Evolutionary conservation across 2,888 invertebrate genomes (phyloP).

Genomic region (Adela reaumurella): DNA sequence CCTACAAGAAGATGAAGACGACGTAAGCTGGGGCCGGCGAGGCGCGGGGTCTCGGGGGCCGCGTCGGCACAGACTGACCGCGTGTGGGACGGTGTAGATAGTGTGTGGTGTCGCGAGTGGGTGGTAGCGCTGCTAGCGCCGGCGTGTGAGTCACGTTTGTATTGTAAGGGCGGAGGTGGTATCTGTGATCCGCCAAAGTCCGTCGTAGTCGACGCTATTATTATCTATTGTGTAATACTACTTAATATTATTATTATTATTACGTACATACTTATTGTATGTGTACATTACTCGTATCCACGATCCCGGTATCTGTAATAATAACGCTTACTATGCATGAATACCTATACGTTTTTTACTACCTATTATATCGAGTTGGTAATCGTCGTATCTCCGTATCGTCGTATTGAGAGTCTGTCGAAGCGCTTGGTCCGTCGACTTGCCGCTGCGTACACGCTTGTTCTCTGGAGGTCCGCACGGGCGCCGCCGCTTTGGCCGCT

Average conservation of each 20-base stretch:
- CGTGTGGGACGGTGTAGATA: conserved; percentile 48
- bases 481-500: conserved; percentile 40
- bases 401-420: conserved; percentile 43
- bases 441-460: conserved; percentile 56
- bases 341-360: conserved; percentile 68
- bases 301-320: conserved; percentile 79
- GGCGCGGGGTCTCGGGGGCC: conserved; percentile 9
- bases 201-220: conserved; percentile 49
- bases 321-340: conserved; percentile 86
- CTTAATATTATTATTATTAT: conserved; percentile 29
- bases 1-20: conserved; percentile 89
- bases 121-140: conserved; percentile 43
- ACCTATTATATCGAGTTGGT: conserved; percentile 33
- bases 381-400: conserved; percentile 48
- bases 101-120: conserved; percentile 22
- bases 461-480: conserved; percentile 46
- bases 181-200: conserved; percentile 40
- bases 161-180: conserved; percentile 52
- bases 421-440: conserved; percentile 48
- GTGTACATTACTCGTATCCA: conserved; percentile 44
- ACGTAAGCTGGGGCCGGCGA: conserved; percentile 58
- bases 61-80: background rate
- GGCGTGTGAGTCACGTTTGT: conserved; percentile 53
- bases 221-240: background rate
- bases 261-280: conserved; percentile 13